Evolutionary conservation across 2,888 invertebrate genomes (phyloP).

Genomic region (Rhorus exstirpatorius): DNA sequence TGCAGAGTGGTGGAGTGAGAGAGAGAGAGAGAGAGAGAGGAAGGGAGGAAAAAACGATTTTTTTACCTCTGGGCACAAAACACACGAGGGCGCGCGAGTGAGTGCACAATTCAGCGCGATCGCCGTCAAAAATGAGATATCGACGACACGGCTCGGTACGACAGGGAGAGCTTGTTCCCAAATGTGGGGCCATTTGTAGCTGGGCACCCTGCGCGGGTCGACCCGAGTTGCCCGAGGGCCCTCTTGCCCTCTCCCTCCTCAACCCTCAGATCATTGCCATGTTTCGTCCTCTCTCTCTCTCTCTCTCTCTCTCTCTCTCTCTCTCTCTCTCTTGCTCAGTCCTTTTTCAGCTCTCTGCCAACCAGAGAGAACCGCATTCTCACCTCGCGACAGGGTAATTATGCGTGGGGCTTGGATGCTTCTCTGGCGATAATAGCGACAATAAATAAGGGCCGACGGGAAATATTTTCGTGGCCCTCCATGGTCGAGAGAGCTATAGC

Average conservation of each 20-base stretch:
- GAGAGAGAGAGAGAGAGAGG: not conserved
- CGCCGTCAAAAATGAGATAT: slow-evolving; percentile 78
- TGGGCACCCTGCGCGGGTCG: slow-evolving; percentile 48
- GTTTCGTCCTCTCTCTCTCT: slow-evolving; percentile 28
- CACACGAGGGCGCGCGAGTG: slow-evolving; percentile 33
- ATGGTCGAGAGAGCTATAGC: slow-evolving; percentile 36
- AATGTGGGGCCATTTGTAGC: slow-evolving; percentile 77
- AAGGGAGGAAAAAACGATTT: slow-evolving; percentile 57
- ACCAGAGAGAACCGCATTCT: slow-evolving; percentile 68
- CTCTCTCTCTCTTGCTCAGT: slow-evolving; percentile 28
- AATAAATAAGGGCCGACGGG: slow-evolving; percentile 70
- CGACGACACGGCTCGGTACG: slow-evolving; percentile 75
- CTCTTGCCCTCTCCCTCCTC: slow-evolving; percentile 53
- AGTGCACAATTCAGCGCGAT: slow-evolving; percentile 66
- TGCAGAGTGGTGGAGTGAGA: slow-evolving; percentile 6
- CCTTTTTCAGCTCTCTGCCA: slow-evolving; percentile 15
- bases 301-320: slow-evolving; percentile 14
- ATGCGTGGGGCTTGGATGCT: slow-evolving; percentile 66
- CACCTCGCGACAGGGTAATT: slow-evolving; percentile 73
- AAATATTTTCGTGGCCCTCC: slow-evolving; percentile 69
- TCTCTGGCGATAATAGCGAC: slow-evolving; percentile 68
- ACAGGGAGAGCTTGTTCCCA: slow-evolving; percentile 77
- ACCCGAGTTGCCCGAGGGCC: slow-evolving; percentile 65
- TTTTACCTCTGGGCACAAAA: slow-evolving; percentile 63
- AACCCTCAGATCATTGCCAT: slow-evolving; percentile 37